These are phyloP conservation scores for Larimichthys crocea DNA, from an alignment of 2,113 vertebrate genomes.

Conservation along the genomic window DNA sequence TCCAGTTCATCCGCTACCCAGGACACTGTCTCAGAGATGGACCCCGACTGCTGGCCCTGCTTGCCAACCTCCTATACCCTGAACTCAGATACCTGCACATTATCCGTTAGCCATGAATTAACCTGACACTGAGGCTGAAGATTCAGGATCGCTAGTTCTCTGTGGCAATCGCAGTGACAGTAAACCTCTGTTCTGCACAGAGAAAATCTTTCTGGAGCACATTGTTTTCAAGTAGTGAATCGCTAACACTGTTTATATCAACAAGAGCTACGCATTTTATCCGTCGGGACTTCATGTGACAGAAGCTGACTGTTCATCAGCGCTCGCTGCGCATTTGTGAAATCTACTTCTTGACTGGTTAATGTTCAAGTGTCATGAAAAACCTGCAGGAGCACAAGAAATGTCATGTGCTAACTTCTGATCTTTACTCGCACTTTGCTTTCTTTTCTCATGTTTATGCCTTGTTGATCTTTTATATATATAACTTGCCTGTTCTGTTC, in stretches of 20 bases:
- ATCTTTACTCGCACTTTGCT: conserved; percentile 52
- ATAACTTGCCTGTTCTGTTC: conserved; percentile 36
- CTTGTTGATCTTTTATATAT: conserved; percentile 53
- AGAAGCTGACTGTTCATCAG: conserved; percentile 12
- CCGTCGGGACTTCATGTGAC: background rate
- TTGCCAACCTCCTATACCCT: conserved; percentile 91
- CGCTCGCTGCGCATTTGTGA: conserved; percentile 23
- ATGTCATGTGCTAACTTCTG: conserved; percentile 22
- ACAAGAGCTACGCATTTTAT: background rate
- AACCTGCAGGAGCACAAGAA: conserved; percentile 15
- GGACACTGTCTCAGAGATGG: conserved; percentile 91
- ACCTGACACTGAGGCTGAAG: conserved; percentile 18
- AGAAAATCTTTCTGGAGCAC: conserved; percentile 38
- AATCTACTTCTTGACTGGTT: conserved; percentile 1
- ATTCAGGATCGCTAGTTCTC: background rate
- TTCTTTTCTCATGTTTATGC: conserved; percentile 30
- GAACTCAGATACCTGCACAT: conserved; percentile 94
- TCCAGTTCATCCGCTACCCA: conserved; percentile 91
- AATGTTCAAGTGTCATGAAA: conserved; percentile 9
- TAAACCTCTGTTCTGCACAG: conserved; percentile 17
- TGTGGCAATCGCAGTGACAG: conserved; percentile 13
- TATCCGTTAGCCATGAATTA: conserved; percentile 83
- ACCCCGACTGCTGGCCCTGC: conserved; percentile 89
- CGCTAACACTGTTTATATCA: conserved; percentile 1
- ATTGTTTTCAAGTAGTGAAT: conserved; percentile 48